A percentile compares a stretch with the other conserved stretches of the same genome.
Evolutionary conservation across 2,888 invertebrate genomes (phyloP).

Genomic region (Tenthredo distinguenda): DNA sequence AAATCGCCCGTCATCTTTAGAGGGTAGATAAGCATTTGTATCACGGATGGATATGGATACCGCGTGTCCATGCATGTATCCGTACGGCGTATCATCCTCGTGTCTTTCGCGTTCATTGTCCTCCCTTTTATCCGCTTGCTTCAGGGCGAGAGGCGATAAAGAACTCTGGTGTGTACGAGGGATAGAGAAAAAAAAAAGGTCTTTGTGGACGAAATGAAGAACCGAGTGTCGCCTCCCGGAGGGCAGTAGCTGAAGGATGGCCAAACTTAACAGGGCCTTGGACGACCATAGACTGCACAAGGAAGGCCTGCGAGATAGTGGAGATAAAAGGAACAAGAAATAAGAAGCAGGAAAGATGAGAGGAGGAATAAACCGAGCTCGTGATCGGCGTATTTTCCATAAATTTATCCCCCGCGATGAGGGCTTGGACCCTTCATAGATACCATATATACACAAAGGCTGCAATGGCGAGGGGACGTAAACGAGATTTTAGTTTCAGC

Average conservation of each 20-base stretch:
- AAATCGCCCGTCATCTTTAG: not conserved
- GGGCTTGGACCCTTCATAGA: constrained; percentile 7
- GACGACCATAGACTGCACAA: not conserved
- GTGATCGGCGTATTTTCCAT: constrained; percentile 33
- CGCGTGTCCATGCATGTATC: not conserved
- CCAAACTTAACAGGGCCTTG: not conserved
- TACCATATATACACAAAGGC: not conserved
- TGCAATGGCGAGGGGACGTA: not conserved
- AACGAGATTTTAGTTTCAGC: not conserved
- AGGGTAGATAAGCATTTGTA: not conserved
- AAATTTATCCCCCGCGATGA: constrained; percentile 16
- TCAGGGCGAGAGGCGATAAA: not conserved
- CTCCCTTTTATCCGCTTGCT: not conserved
- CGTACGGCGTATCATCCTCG: not conserved
- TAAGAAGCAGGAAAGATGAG: not conserved
- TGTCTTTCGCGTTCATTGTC: not conserved
- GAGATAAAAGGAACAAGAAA: not conserved
- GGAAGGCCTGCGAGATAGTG: not conserved
- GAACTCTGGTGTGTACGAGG: not conserved
- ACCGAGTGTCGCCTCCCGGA: not conserved
- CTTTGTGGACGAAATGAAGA: not conserved
- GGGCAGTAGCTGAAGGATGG: not conserved
- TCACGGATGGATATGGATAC: not conserved
- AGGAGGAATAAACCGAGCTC: not conserved
- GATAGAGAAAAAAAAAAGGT: not conserved